Evolutionary conservation across 1,140 invertebrate genomes (phyloP).

Genomic region (Bombus terrestris): DNA sequence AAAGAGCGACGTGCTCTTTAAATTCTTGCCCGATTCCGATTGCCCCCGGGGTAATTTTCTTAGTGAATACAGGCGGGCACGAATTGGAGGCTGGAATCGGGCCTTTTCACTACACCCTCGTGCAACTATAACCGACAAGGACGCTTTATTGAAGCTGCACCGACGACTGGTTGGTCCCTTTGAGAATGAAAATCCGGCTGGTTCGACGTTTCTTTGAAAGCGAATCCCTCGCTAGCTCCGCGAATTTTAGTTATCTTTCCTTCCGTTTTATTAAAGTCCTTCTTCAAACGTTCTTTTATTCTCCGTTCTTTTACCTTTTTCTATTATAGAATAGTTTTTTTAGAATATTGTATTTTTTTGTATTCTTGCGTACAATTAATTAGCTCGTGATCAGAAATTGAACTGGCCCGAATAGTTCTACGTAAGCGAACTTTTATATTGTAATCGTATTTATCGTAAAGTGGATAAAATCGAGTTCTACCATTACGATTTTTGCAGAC

Average conservation of each 20-base stretch:
- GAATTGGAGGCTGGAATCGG: slow-evolving; percentile 11
- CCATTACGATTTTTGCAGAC: no score
- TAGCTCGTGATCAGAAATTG: no score
- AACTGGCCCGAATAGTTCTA: no score
- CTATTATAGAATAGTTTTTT: no score
- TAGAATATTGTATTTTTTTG: no score
- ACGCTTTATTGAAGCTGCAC: slow-evolving; percentile 11
- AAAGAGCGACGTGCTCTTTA: slow-evolving; percentile 1
- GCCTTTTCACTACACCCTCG: background rate
- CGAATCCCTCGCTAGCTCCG: background rate
- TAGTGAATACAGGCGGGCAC: background rate
- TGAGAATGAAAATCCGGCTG: slow-evolving; percentile 22
- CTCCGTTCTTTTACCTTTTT: rapidly evolving
- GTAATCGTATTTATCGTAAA: no score
- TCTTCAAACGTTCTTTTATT: background rate
- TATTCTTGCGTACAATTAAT: no score
- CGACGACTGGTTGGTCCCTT: background rate
- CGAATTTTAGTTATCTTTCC: slow-evolving; percentile 18
- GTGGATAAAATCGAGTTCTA: no score
- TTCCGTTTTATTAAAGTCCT: slow-evolving; percentile 8
- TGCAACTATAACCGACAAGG: slow-evolving; percentile 11
- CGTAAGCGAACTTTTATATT: rapidly evolving
- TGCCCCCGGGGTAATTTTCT: slow-evolving; percentile 11
- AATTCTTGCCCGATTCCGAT: slow-evolving; percentile 19
- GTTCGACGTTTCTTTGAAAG: slow-evolving; percentile 28